Conservation (phyloP, 2,888 invertebrate genomes). For the Rhyacophila evoluta region DNA sequence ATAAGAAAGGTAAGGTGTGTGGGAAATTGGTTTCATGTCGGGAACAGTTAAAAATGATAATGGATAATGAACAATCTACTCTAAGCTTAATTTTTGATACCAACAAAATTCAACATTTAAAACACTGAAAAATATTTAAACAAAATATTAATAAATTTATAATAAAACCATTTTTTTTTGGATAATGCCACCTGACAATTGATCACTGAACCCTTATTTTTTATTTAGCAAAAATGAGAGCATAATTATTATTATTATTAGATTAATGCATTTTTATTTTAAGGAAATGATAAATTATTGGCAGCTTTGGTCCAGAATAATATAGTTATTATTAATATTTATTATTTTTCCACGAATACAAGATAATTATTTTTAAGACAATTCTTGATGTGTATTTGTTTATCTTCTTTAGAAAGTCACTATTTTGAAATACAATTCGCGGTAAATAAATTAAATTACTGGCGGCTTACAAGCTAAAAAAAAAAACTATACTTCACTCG, state of each 20-base stretch:
- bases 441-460: too few relatives aligned
- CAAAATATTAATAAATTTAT: background rate
- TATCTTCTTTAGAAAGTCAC: background rate
- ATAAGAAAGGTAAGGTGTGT: background rate
- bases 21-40: background rate
- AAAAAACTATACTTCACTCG: too few relatives aligned
- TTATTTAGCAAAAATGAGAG: too few relatives aligned
- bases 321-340: too few relatives aligned
- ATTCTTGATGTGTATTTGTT: background rate
- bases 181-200: background rate
- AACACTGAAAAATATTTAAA: background rate
- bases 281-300: background rate
- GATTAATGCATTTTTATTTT: background rate
- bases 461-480: too few relatives aligned
- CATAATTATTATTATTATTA: background rate
- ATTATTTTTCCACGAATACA: too few relatives aligned
- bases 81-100: background rate
- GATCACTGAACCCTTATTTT: too few relatives aligned
- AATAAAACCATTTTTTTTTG: too few relatives aligned
- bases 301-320: too few relatives aligned
- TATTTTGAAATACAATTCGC: background rate
- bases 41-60: conserved; percentile 17
- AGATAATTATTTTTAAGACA: too few relatives aligned
- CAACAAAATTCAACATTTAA: conserved; percentile 7
- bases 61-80: conserved; percentile 7